phyloP scores from a whole-genome alignment of 2,797 vertebrate species.

The Carapus acus region DNA sequence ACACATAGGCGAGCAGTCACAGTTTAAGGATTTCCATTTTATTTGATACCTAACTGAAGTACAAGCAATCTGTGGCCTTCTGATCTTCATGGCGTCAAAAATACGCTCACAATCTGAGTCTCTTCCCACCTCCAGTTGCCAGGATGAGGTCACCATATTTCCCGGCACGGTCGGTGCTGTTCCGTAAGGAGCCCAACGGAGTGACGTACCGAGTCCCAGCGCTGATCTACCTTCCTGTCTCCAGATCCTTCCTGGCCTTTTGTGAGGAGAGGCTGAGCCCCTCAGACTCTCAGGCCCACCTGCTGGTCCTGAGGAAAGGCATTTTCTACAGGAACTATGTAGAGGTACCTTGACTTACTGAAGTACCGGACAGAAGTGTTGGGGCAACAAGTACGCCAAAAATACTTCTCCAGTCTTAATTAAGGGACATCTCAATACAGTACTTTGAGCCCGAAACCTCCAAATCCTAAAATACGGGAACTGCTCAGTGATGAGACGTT shows the following conservation, averaged over 20 bases:
- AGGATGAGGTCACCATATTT: conserved; percentile 70
- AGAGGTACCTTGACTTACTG: conserved; percentile 74
- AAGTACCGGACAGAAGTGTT: too few relatives aligned
- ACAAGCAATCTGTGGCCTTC: background rate
- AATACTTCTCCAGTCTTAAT: too few relatives aligned
- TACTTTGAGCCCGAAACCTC: too few relatives aligned
- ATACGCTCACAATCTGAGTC: too few relatives aligned
- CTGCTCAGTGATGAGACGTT: too few relatives aligned
- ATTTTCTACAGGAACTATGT: conserved; percentile 79
- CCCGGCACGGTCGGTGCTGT: conserved; percentile 82
- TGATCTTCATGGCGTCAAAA: background rate
- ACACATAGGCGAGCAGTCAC: too few relatives aligned
- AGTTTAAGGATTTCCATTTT: too few relatives aligned
- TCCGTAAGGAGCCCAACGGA: conserved; percentile 80
- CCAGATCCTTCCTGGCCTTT: conserved; percentile 82
- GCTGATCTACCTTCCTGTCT: conserved; percentile 76
- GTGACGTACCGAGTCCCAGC: conserved; percentile 90
- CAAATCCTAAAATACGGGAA: too few relatives aligned
- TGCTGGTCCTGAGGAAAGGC: conserved; percentile 86
- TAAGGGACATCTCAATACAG: too few relatives aligned
- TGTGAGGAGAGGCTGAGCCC: conserved; percentile 88
- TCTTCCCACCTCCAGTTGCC: background rate
- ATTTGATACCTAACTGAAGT: too few relatives aligned
- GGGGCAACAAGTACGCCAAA: too few relatives aligned
- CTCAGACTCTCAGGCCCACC: conserved; percentile 83